Base-by-base conservation (phyloP, 2,113 vertebrate genomes). In the Tupaia chinensis region DNA sequence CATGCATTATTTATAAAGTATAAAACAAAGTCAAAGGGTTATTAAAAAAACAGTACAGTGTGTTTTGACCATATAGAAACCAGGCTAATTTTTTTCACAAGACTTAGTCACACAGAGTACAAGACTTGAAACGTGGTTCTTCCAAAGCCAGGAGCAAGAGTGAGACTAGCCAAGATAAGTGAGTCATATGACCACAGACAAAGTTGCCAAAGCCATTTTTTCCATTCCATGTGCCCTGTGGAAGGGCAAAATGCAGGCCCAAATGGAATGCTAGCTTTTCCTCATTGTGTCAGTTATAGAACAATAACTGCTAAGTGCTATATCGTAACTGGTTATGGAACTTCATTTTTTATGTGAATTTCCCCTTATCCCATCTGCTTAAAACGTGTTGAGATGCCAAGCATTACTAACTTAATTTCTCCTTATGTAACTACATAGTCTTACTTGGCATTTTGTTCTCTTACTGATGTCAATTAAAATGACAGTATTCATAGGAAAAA, bases 161-260 rank as follows among this genome's bases (percentile, higher is more conserved):
- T 65, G 72, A 91, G 81, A 53, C 34, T 58, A 81, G 95, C 87
- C 89, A 89, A 63, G 84, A 78, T 54, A 61, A 94, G 19, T 73
- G 72, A 81, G 63, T 97, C 96, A 97, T 69, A 95, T 97, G 96
- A 97, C 69, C 22, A 68, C 3, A 13, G 19, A 85, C 78, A 77
- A 63, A 61, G 58, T 56, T 88, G 65, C 66, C 94, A 84, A 11
- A 63, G 90, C 8, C 53, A 11, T 95, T 87, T 84, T 94, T 94
- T 94, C 94, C 96, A 96, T 94, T 93, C 83, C 94, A 63, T 25
- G 7, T 91, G 95, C 17, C 65, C 70, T 78, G 85, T 89, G 53
- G 79, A 95, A 92, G 32, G 94, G n/a, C 80, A 91, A 83, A 90
- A 82, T 66, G 78, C 69, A 82, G 60, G 70, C 5, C 19, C 27